Evolutionary conservation across 2,797 vertebrate genomes (phyloP).

Genomic region (Thripadectes ignobilis): DNA sequence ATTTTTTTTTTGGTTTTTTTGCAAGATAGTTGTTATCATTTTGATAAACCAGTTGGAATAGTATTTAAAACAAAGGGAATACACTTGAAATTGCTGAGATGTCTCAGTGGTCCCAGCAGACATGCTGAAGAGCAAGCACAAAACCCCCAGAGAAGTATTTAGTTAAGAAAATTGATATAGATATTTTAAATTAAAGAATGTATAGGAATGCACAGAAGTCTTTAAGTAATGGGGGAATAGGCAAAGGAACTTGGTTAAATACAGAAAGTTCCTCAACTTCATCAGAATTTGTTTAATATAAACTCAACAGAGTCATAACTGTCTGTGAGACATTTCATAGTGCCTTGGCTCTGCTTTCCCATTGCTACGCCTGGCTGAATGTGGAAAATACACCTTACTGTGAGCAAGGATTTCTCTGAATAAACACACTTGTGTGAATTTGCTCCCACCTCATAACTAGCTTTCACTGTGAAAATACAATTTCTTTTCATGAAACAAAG

Average conservation of each 20-base stretch:
- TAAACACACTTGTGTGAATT: neutral
- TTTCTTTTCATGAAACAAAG: constrained; percentile 16
- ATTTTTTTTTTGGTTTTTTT: neutral
- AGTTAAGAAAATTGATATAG: neutral
- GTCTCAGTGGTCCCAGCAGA: neutral
- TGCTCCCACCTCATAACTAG: neutral
- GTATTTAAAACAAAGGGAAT: neutral
- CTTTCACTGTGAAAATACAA: neutral
- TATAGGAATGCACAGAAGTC: neutral
- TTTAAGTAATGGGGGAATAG: neutral
- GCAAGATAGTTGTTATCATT: neutral
- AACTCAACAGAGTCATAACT: neutral
- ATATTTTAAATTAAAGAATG: neutral
- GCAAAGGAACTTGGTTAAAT: neutral
- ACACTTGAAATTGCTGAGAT: neutral
- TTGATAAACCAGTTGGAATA: neutral
- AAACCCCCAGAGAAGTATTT: neutral
- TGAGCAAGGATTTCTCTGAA: constrained; percentile 4
- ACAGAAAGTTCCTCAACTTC: neutral
- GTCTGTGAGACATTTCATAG: neutral
- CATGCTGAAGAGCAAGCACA: rapidly evolving
- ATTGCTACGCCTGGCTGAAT: neutral
- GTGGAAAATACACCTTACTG: neutral
- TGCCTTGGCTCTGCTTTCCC: neutral
- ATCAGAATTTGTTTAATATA: neutral